Conservation (phyloP, 2,113 vertebrate species). For the Acrocephalus arundinaceus region DNA sequence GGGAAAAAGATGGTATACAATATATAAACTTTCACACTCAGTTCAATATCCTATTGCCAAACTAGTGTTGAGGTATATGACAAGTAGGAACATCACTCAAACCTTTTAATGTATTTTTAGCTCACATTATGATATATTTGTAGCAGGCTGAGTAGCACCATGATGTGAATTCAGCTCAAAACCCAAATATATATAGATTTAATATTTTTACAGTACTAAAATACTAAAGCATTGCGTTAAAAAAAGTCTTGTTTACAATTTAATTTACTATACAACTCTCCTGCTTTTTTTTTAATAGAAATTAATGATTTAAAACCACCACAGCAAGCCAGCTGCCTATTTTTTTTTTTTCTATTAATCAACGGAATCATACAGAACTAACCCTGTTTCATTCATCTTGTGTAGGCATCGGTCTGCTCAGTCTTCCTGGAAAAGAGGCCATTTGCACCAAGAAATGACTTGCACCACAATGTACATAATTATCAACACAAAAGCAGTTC, state of each 20-base stretch:
- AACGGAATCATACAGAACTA: slow-evolving; percentile 75
- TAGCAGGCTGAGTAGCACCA: slow-evolving; percentile 96
- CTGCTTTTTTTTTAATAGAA: slow-evolving; percentile 86
- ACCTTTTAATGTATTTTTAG: slow-evolving; percentile 80
- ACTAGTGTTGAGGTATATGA: slow-evolving; percentile 99
- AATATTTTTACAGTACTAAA: slow-evolving; percentile 91
- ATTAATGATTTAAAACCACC: slow-evolving; percentile 87
- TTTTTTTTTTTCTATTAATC: slow-evolving; percentile 53
- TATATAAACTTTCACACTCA: slow-evolving; percentile 79
- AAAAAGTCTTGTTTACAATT: slow-evolving; percentile 84
- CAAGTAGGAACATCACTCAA: slow-evolving; percentile 91
- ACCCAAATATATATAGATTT: slow-evolving; percentile 83
- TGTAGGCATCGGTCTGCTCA: slow-evolving; percentile 72
- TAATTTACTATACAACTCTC: slow-evolving; percentile 98
- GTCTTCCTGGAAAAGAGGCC: slow-evolving; percentile 67
- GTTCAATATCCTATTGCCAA: slow-evolving; percentile 91
- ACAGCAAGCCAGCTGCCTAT: slow-evolving; percentile 97
- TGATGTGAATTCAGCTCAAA: slow-evolving; percentile 88
- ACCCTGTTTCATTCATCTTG: slow-evolving; percentile 85
- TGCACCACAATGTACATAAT: slow-evolving; percentile 55
- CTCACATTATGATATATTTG: slow-evolving; percentile 90
- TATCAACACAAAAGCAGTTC: slow-evolving; percentile 59
- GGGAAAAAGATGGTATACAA: slow-evolving; percentile 75
- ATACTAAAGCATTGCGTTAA: slow-evolving; percentile 89
- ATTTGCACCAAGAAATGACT: slow-evolving; percentile 54